These are phyloP conservation scores for Salpingus planirostris DNA, from an alignment of 2,888 invertebrate genomes.

Conservation along the genomic window DNA sequence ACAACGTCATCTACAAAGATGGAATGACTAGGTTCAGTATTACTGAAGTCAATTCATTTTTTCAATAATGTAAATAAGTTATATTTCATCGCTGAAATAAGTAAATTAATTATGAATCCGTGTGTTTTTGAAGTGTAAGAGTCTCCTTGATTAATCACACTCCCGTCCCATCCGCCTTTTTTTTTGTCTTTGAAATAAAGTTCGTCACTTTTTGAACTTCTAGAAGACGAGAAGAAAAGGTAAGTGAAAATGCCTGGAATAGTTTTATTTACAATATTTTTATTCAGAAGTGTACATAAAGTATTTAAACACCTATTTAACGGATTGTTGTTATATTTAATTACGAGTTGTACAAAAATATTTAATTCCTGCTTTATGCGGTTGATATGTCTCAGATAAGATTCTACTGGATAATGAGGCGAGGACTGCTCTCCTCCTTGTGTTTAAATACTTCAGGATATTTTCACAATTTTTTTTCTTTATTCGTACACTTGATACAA, in stretches of 20 bases:
- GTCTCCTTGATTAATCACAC: constrained; percentile 1
- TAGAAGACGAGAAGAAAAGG: no score
- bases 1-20: constrained; percentile 27
- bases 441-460: background rate
- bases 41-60: constrained; percentile 41
- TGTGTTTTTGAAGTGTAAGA: constrained; percentile 42
- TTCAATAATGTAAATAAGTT: constrained; percentile 41
- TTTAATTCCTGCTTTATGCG: constrained; percentile 2
- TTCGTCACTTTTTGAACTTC: no score
- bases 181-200: constrained; percentile 9
- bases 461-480: background rate
- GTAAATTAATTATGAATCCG: constrained; percentile 36
- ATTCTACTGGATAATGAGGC: no score
- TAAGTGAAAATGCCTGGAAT: no score
- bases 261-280: no score
- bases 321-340: background rate
- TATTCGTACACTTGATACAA: no score
- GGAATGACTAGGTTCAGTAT: constrained; percentile 35
- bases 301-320: constrained; percentile 10
- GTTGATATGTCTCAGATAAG: constrained; percentile 3
- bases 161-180: background rate
- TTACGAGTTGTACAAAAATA: constrained; percentile 4
- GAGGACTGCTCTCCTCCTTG: background rate
- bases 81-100: constrained; percentile 39
- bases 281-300: constrained; percentile 15